Evolutionary conservation across 2,797 vertebrate species (phyloP).

Genomic region (Tokudaia tokunoshimensis): DNA sequence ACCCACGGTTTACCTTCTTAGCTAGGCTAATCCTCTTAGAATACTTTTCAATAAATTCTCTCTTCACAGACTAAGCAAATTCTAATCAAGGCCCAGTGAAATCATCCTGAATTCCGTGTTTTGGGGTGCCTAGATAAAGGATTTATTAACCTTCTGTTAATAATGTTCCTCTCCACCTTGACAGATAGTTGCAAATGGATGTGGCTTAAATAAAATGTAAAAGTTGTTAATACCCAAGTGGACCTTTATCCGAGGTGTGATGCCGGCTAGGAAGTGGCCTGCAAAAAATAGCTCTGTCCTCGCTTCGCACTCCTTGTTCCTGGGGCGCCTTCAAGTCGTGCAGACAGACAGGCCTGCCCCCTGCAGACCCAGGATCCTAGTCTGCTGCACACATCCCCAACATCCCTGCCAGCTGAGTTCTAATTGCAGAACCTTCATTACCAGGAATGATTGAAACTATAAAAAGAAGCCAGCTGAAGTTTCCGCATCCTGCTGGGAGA

Average conservation of each 20-base stretch:
- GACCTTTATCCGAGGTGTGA: slow-evolving; percentile 72
- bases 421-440: slow-evolving; percentile 86
- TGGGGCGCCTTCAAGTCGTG: slow-evolving; percentile 31
- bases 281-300: slow-evolving; percentile 78
- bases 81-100: not conserved
- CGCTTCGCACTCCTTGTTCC: slow-evolving; percentile 39
- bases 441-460: slow-evolving; percentile 83
- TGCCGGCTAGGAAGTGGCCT: slow-evolving; percentile 60
- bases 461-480: slow-evolving; percentile 84
- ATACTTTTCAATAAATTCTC: slow-evolving; percentile 15
- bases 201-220: slow-evolving; percentile 63
- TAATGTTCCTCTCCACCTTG: slow-evolving; percentile 31
- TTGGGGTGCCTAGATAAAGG: not conserved
- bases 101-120: slow-evolving; percentile 36
- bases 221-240: slow-evolving; percentile 62
- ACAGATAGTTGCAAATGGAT: slow-evolving; percentile 41
- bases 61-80: slow-evolving; percentile 15
- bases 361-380: slow-evolving; percentile 73
- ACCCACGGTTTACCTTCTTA: not conserved
- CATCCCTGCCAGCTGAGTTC: slow-evolving; percentile 81
- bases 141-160: slow-evolving; percentile 8
- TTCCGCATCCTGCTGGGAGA: slow-evolving; percentile 80
- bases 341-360: slow-evolving; percentile 75
- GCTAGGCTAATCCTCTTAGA: slow-evolving; percentile 16
- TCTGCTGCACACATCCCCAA: slow-evolving; percentile 67